Percentiles rank a stretch among this genome's conserved stretches.
Evolutionary conservation across 1,140 invertebrate genomes (phyloP).

Genomic region (Calycopis cecrops): DNA sequence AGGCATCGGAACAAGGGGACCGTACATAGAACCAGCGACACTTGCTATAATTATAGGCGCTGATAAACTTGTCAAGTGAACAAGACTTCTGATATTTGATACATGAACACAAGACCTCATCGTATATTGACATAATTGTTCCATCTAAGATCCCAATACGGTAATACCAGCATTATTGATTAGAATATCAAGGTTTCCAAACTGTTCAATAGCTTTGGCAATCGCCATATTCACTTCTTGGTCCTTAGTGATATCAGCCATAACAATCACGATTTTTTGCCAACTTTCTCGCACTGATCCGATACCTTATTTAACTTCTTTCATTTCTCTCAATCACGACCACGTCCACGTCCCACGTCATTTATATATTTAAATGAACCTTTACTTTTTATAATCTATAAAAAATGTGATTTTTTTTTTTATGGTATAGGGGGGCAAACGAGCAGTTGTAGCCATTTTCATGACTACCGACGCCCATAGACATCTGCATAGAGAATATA

Average conservation of each 20-base stretch:
- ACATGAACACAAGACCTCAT: constrained; percentile 20
- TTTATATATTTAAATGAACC: too few species aligned
- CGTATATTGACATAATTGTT: constrained; percentile 15
- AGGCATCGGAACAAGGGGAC: neutral
- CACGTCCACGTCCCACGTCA: constrained; percentile 81
- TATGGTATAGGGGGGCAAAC: too few species aligned
- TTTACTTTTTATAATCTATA: too few species aligned
- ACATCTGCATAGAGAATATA: too few species aligned
- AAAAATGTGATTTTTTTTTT: too few species aligned
- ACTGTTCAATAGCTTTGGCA: too few species aligned
- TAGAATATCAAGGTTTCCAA: constrained; percentile 20
- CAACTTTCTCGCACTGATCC: constrained; percentile 28
- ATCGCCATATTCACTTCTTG: too few species aligned
- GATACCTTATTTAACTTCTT: constrained; percentile 68
- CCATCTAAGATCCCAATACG: constrained; percentile 1
- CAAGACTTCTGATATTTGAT: constrained; percentile 16
- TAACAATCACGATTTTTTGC: constrained; percentile 18
- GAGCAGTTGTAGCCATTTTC: too few species aligned
- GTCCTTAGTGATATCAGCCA: too few species aligned
- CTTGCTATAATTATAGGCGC: constrained; percentile 6
- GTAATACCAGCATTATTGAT: constrained; percentile 24
- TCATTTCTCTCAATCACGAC: constrained; percentile 84
- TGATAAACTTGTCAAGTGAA: constrained; percentile 19
- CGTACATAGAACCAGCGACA: neutral
- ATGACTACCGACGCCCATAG: too few species aligned